These are phyloP conservation scores for Argya squamiceps DNA, from an alignment of 2,797 vertebrate genomes.

Conservation along the genomic window DNA sequence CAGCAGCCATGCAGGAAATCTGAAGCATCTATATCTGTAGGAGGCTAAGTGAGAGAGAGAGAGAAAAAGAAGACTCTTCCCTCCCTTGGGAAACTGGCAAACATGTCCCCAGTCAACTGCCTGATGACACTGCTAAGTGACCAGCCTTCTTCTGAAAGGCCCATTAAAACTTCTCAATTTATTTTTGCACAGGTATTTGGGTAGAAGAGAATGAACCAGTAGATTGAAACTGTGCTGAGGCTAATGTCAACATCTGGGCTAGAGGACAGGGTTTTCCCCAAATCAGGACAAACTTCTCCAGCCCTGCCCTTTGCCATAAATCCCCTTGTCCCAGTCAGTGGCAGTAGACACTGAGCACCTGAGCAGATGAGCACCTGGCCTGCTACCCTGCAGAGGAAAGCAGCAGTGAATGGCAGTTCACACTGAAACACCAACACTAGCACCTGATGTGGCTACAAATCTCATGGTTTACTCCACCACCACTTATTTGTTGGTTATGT, in stretches of 20 bases:
- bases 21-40: background rate
- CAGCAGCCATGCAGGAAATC: background rate
- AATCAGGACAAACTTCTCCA: background rate
- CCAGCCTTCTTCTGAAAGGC: background rate
- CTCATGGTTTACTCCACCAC: background rate
- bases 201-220: background rate
- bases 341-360: background rate
- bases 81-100: background rate
- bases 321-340: rapidly evolving
- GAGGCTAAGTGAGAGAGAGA: background rate
- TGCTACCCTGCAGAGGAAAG: background rate
- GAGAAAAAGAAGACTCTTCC: background rate
- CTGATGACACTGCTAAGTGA: background rate
- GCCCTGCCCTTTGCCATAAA: background rate
- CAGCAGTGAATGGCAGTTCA: background rate
- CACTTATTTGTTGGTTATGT: background rate
- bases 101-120: background rate
- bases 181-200: background rate
- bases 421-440: background rate
- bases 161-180: background rate
- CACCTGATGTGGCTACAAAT: background rate
- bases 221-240: background rate
- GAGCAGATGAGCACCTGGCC: background rate
- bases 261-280: background rate
- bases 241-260: background rate